Conservation (phyloP, 2,113 vertebrate genomes). For the Choloepus hoffmanni region DNA sequence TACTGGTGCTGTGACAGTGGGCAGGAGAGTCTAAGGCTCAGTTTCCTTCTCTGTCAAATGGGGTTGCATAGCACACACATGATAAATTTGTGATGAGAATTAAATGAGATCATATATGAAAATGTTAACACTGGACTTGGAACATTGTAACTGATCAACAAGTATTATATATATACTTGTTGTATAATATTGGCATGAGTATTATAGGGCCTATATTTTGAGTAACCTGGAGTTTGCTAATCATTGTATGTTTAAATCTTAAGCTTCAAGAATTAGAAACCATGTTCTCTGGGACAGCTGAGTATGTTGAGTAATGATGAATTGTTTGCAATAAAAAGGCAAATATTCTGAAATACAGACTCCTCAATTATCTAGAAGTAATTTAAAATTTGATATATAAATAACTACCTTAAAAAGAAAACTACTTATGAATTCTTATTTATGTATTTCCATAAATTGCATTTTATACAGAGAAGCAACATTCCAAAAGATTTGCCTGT, state of each 20-base stretch:
- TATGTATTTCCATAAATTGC: not conserved
- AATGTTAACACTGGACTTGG: not conserved
- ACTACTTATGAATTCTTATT: not conserved
- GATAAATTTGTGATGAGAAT: too few relatives aligned
- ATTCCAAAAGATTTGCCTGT: not conserved
- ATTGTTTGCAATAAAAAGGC: not conserved
- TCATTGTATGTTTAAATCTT: not conserved
- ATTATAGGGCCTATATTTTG: not conserved
- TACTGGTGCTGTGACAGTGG: not conserved
- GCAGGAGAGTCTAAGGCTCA: not conserved
- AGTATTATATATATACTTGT: too few relatives aligned
- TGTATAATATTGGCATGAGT: not conserved
- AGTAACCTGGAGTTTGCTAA: not conserved
- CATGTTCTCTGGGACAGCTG: not conserved
- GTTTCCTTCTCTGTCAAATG: too few relatives aligned
- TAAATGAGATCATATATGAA: not conserved
- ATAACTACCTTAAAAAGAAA: not conserved
- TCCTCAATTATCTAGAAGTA: not conserved
- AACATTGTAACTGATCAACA: not conserved
- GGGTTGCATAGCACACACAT: too few relatives aligned
- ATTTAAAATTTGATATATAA: not conserved
- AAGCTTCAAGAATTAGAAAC: not conserved
- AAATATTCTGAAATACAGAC: not conserved
- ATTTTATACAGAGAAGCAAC: not conserved
- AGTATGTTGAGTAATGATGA: not conserved